phyloP scores from a whole-genome alignment of 2,797 vertebrate species.

The Enteromius viviparus region DNA sequence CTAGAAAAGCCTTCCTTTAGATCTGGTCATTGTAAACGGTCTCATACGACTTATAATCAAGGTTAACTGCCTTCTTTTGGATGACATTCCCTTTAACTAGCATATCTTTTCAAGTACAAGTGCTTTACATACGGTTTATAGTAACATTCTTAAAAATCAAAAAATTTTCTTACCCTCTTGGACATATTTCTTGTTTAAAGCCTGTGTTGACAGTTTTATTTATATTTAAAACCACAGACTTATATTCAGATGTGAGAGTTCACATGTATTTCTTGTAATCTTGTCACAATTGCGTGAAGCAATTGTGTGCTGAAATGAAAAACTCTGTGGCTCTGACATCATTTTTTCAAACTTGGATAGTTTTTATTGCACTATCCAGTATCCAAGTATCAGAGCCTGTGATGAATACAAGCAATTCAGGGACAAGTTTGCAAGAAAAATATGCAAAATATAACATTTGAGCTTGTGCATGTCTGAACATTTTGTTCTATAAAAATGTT shows the following conservation, averaged over 20 bases:
- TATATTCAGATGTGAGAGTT: not conserved
- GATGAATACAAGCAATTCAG: not conserved
- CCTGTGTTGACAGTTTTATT: not conserved
- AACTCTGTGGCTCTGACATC: not conserved
- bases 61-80: not conserved
- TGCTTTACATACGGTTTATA: no score
- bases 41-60: not conserved
- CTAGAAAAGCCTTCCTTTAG: not conserved
- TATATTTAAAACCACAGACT: not conserved
- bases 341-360: not conserved
- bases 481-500: no score
- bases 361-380: no score
- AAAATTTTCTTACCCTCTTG: no score
- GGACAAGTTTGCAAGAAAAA: not conserved
- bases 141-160: no score
- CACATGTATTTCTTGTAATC: not conserved
- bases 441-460: conserved; percentile 2
- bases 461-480: not conserved
- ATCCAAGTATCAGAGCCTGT: no score
- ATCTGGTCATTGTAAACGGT: not conserved
- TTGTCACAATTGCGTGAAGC: not conserved
- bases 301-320: not conserved
- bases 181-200: no score
- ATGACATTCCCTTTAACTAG: not conserved
- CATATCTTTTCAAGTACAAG: no score